Evolutionary conservation across 2,113 vertebrate species (phyloP).

Genomic region (Ochotona princeps): DNA sequence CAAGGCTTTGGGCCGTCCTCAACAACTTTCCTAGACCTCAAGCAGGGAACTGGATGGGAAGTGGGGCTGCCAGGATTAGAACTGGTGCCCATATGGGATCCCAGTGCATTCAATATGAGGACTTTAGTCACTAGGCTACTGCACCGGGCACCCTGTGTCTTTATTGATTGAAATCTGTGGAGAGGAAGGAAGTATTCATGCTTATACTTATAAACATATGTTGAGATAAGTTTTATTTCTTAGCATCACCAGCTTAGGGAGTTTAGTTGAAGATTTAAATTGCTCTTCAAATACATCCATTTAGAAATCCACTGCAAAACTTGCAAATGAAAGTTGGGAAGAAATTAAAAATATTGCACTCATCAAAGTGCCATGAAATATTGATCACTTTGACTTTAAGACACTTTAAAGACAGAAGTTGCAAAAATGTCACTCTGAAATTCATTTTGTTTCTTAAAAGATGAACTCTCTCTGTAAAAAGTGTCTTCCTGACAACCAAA

Average conservation of each 20-base stretch:
- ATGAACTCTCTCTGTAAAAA: background rate
- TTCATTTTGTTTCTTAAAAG: background rate
- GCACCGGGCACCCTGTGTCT: background rate
- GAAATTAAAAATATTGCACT: background rate
- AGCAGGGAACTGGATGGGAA: no score
- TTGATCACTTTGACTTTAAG: background rate
- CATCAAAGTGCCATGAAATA: background rate
- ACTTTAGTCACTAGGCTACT: no score
- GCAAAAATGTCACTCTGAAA: background rate
- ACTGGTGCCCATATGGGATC: no score
- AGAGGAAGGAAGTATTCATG: background rate
- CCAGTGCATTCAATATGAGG: background rate
- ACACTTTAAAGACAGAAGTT: background rate
- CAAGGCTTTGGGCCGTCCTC: no score
- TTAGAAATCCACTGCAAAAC: background rate
- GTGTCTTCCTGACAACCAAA: background rate
- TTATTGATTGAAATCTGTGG: background rate
- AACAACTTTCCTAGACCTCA: background rate
- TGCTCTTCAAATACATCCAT: background rate
- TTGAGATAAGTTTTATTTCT: background rate
- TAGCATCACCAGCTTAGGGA: background rate
- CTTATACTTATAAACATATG: background rate
- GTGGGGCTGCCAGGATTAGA: no score
- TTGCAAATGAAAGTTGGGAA: slow-evolving; percentile 11
- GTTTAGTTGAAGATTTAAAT: background rate